phyloP scores from a whole-genome alignment of 2,888 invertebrate species.

The Aricia artaxerxes region DNA sequence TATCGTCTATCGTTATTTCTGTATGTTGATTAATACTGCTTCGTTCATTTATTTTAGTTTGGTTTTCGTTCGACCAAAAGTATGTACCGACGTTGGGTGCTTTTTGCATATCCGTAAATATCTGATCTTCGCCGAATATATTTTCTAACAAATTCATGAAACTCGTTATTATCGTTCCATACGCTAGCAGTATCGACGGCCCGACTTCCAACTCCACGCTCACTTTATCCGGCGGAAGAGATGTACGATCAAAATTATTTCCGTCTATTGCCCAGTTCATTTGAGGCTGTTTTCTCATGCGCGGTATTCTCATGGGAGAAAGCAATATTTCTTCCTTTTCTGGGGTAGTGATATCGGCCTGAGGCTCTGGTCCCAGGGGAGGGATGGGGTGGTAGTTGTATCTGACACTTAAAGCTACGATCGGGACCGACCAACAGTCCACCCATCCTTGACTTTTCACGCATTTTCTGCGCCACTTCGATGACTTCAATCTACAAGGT shows the following conservation, averaged over 20 bases:
- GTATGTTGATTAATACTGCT: conserved; percentile 69
- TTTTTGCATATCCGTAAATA: conserved; percentile 94
- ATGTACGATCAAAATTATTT: conserved; percentile 92
- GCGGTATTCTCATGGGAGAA: conserved; percentile 94
- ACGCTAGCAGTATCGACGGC: conserved; percentile 93
- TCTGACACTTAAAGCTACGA: conserved; percentile 93
- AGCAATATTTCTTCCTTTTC: conserved; percentile 96
- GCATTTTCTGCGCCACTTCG: conserved; percentile 92
- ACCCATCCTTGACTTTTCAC: conserved; percentile 90
- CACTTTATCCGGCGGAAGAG: conserved; percentile 92
- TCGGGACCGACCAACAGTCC: conserved; percentile 97
- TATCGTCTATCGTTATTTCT: conserved; percentile 84
- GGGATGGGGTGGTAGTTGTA: conserved; percentile 97
- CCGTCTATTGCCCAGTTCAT: conserved; percentile 84
- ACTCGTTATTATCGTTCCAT: conserved; percentile 94
- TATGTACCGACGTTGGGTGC: conserved; percentile 70
- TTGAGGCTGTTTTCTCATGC: conserved; percentile 86
- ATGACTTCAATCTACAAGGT: conserved; percentile 79
- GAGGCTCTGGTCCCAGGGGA: conserved; percentile 91
- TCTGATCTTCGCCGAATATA: conserved; percentile 97
- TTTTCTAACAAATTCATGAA: conserved; percentile 97
- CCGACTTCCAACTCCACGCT: conserved; percentile 96
- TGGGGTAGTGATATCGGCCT: conserved; percentile 95
- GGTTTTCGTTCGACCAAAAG: conserved; percentile 65
- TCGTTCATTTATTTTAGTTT: conserved; percentile 64